A percentile compares a stretch with the other conserved stretches of the same genome.
Conservation (phyloP, 2,888 invertebrate species). For the Sesia bembeciformis region DNA sequence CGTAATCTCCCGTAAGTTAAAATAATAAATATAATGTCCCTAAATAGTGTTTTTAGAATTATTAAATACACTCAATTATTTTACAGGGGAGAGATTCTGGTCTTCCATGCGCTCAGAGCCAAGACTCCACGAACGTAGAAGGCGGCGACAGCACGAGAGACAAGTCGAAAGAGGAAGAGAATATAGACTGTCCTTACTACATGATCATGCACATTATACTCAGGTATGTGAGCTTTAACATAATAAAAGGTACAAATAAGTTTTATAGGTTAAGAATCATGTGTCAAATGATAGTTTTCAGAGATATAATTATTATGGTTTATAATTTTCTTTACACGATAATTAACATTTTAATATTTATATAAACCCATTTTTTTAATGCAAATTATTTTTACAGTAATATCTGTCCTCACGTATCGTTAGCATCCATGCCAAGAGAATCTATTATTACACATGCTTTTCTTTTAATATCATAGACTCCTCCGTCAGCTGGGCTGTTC, state of each 20-base stretch:
- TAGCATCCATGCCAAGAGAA: too few relatives aligned
- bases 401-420: too few relatives aligned
- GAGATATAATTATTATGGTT: background rate
- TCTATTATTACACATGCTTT: background rate
- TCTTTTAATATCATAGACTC: constrained; percentile 67
- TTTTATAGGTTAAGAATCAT: too few relatives aligned
- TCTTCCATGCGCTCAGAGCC: constrained; percentile 59
- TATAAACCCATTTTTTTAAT: background rate
- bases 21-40: too few relatives aligned
- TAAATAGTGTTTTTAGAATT: background rate
- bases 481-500: constrained; percentile 92
- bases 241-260: background rate
- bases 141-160: constrained; percentile 57
- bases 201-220: constrained; percentile 82
- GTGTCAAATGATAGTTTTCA: too few relatives aligned
- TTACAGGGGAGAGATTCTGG: constrained; percentile 62
- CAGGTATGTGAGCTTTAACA: constrained; percentile 38
- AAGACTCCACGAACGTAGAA: constrained; percentile 63
- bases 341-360: too few relatives aligned
- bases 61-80: background rate
- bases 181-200: constrained; percentile 77
- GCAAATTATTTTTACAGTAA: background rate
- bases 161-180: constrained; percentile 51
- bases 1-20: too few relatives aligned
- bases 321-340: too few relatives aligned